Conservation (phyloP, 2,888 invertebrate genomes). For the Nesidiocoris tenuis region DNA sequence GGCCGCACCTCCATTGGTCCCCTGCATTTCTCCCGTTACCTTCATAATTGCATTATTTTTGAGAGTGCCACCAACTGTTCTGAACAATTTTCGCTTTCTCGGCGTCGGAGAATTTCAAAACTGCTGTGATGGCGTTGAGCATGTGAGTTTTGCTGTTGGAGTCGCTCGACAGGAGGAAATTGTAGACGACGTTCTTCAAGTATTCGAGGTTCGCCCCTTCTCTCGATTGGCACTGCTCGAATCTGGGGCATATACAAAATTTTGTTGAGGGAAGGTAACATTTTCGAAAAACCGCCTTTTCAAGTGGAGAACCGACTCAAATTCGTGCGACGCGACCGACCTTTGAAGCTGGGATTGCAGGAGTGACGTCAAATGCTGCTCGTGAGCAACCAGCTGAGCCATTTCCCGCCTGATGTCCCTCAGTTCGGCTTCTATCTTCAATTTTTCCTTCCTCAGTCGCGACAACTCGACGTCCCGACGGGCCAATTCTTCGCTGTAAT, state of each 20-base stretch:
- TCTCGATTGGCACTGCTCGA: slow-evolving; percentile 71
- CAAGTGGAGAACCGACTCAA: too few species aligned
- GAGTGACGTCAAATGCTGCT: slow-evolving; percentile 53
- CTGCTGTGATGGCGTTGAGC: slow-evolving; percentile 85
- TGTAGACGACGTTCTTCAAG: slow-evolving; percentile 83
- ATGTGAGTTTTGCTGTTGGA: slow-evolving; percentile 72
- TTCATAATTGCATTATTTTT: slow-evolving; percentile 6
- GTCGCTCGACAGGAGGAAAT: slow-evolving; percentile 72
- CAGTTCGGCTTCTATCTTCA: slow-evolving; percentile 56
- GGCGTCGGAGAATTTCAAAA: slow-evolving; percentile 72
- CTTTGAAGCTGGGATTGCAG: slow-evolving; percentile 54
- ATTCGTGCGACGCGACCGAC: slow-evolving; percentile 50
- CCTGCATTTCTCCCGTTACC: too few species aligned
- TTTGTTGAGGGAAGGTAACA: not conserved
- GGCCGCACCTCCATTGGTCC: too few species aligned
- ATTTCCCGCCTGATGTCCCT: slow-evolving; percentile 55
- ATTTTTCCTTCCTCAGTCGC: slow-evolving; percentile 69
- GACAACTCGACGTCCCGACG: slow-evolving; percentile 76
- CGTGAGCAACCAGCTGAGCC: slow-evolving; percentile 53
- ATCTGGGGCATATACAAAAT: slow-evolving; percentile 55
- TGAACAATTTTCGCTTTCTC: slow-evolving; percentile 57
- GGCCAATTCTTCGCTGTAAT: slow-evolving; percentile 80
- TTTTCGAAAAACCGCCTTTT: too few species aligned
- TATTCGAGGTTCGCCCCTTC: slow-evolving; percentile 88
- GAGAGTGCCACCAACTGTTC: slow-evolving; percentile 45